Evolutionary conservation across 1,140 invertebrate genomes (phyloP).

Genomic region (Megalopta genalis): DNA sequence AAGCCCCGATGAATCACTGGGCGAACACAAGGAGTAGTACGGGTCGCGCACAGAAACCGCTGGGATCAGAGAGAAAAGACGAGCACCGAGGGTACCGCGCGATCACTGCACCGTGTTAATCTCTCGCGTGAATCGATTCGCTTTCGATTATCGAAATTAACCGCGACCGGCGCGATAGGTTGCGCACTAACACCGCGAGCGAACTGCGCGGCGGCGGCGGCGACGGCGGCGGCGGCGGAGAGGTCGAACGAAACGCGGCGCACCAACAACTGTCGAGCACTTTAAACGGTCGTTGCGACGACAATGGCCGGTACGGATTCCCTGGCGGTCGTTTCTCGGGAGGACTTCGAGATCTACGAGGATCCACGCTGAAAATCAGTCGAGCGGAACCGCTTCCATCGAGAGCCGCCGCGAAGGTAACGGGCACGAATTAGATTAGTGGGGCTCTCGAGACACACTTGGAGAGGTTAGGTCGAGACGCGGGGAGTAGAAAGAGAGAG

Average conservation of each 20-base stretch:
- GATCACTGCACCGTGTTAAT: constrained; percentile 2
- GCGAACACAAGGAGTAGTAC: background rate
- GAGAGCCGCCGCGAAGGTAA: constrained; percentile 25
- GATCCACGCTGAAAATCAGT: background rate
- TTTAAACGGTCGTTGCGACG: background rate
- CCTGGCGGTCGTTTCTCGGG: background rate
- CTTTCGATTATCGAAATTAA: background rate
- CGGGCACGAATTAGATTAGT: constrained; percentile 58
- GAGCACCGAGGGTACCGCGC: background rate
- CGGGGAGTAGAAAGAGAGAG: constrained; percentile 17
- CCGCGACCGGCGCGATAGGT: background rate
- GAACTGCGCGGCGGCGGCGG: no score
- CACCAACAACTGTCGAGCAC: background rate
- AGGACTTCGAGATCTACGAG: background rate
- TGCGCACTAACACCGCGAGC: background rate
- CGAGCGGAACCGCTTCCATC: constrained; percentile 13
- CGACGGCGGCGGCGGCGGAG: no score
- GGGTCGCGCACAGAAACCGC: background rate
- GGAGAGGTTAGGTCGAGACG: constrained; percentile 40
- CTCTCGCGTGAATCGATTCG: background rate
- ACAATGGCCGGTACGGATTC: background rate
- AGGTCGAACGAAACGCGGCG: no score
- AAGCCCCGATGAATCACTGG: no score
- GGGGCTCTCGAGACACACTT: constrained; percentile 60
- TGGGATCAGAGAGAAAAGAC: background rate